Base-by-base conservation (phyloP, 2,113 vertebrate species). In the Malurus melanocephalus region DNA sequence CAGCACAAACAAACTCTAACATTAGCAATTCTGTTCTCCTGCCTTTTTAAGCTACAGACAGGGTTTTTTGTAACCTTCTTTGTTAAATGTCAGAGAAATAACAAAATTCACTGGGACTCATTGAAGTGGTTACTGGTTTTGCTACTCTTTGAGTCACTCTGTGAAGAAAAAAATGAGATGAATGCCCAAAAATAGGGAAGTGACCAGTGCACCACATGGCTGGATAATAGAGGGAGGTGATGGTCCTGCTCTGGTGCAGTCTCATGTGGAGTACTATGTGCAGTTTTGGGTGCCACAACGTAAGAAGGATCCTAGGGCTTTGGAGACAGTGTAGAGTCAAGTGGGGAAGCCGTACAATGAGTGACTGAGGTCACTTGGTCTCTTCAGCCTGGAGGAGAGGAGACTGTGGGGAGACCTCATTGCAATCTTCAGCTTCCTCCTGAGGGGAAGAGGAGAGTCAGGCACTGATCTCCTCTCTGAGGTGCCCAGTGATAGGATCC, bases 401-500 rank as follows among this genome's bases (percentile, higher is more conserved):
- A 77, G 19, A 28, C 59, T n/a, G 46, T 22, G 35, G 28, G 2
- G 15, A n/a, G 24, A 38, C 19, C 7, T 30, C 20, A 23, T 22
- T 2, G 7, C 27, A 32, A 1, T 32, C 23, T 69, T 10, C 35
- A 52, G 4, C 49, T 32, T 69, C 49, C 27, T 40, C 15, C 13
- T 7, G 49, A 52, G 3, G 27, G 14, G 3, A 40, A 52, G 49
- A 2, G 27, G 27, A 69, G 20, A 20, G 35, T 11, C 35, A 69
- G 48, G 1, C 27, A 69, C 27, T 32, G 20, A 32, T 52, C 48
- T 2, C 48, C 22, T 16, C 18, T 40, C 35, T 51, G 24, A 24
- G 5, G 24, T 35, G 6, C 16, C 3, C 30, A 7, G 8, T 16
- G 26, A 45, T 38, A 60, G 38, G 27, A 67, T 22, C 3, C 0